These are phyloP conservation scores for Dryobota labecula DNA, from an alignment of 2,888 invertebrate genomes.

Conservation along the genomic window DNA sequence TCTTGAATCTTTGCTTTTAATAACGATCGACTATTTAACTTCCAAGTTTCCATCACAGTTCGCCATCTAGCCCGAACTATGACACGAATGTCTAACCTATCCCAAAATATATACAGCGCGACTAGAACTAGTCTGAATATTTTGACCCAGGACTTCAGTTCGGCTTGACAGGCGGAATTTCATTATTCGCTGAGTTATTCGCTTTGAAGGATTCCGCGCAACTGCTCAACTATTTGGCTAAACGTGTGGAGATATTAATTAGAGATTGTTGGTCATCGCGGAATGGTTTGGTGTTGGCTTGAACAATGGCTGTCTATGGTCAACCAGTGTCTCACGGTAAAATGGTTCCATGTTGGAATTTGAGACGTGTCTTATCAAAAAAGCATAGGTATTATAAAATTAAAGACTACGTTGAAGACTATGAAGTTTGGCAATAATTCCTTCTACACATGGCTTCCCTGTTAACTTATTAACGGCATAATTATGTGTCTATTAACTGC, in stretches of 20 bases:
- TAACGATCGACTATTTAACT: neutral
- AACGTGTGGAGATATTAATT: constrained; percentile 37
- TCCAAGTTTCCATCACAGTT: neutral
- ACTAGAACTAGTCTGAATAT: constrained; percentile 35
- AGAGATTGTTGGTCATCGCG: neutral
- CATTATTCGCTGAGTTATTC: constrained; percentile 54
- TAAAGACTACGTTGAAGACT: too few relatives aligned
- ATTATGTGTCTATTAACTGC: too few relatives aligned
- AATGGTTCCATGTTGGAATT: too few relatives aligned
- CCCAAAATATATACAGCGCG: constrained; percentile 27
- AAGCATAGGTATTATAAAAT: too few relatives aligned
- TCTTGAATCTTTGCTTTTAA: neutral
- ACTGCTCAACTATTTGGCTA: constrained; percentile 47
- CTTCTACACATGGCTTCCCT: too few relatives aligned
- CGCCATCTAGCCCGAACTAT: neutral
- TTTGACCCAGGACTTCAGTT: constrained; percentile 26
- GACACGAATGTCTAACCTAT: constrained; percentile 17
- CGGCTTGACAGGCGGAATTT: constrained; percentile 58
- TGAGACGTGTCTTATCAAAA: too few relatives aligned
- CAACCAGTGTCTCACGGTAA: neutral
- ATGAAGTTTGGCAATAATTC: too few relatives aligned
- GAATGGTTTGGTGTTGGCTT: neutral
- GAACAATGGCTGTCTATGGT: neutral
- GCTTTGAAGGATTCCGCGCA: constrained; percentile 43
- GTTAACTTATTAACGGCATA: too few relatives aligned